Evolutionary conservation across 30 jellyfish, hydroid and myxozoan genomes (phyloP).

Genomic region (Aurelia aurita): DNA sequence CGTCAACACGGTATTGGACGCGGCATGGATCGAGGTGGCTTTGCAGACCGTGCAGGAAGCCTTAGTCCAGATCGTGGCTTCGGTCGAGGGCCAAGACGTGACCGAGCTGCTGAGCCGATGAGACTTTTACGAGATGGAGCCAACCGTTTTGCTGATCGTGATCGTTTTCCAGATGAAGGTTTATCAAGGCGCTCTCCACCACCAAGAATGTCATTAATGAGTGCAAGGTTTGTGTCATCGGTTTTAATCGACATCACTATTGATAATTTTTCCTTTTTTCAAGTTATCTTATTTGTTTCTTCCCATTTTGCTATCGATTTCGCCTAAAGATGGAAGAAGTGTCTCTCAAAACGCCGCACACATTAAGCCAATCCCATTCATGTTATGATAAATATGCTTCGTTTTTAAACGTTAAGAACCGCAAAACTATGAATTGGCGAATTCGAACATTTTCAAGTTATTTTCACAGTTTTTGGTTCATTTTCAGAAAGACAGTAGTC

Average conservation of each 20-base stretch:
- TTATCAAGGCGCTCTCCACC: constrained; percentile 21
- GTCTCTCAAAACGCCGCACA: too few species aligned
- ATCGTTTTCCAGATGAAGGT: constrained; percentile 21
- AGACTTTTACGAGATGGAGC: background rate
- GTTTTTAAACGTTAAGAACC: too few species aligned
- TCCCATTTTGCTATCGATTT: too few species aligned
- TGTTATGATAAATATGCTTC: too few species aligned
- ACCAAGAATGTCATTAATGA: background rate
- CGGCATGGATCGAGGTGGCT: constrained; percentile 5
- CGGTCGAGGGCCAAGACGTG: background rate
- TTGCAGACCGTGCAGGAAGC: background rate
- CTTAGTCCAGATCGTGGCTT: background rate
- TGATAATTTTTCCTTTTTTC: too few species aligned
- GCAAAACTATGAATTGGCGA: too few species aligned
- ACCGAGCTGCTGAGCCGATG: background rate
- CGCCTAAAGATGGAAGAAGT: too few species aligned
- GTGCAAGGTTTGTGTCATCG: constrained; percentile 14
- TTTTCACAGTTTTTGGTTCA: too few species aligned
- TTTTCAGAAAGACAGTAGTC: too few species aligned
- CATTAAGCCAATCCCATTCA: too few species aligned
- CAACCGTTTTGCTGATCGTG: background rate
- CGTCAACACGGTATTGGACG: background rate
- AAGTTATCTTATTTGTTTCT: too few species aligned
- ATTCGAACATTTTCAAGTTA: too few species aligned
- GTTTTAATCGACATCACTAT: background rate